phyloP scores from a whole-genome alignment of 92 coral and sea anemone species.

The Nematostella vectensis region DNA sequence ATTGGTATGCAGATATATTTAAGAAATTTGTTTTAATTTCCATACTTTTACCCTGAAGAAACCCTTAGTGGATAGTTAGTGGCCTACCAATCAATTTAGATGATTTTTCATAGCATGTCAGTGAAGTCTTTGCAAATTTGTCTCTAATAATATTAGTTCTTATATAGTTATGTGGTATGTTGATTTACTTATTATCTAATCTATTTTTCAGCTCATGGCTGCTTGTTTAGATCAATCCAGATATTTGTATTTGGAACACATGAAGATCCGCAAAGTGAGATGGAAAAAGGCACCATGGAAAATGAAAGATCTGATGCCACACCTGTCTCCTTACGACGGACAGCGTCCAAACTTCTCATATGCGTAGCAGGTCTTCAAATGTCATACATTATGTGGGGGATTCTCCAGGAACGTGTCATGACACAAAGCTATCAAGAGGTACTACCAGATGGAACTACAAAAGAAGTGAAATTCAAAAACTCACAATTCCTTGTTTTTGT shows the following conservation, averaged over 20 bases:
- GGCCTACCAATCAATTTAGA: too few species aligned
- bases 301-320: slow-evolving; percentile 21
- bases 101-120: too few species aligned
- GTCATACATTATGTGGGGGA: slow-evolving; percentile 92
- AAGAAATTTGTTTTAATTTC: too few species aligned
- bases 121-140: too few species aligned
- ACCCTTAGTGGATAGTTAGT: too few species aligned
- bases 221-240: slow-evolving; percentile 65
- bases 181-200: too few species aligned
- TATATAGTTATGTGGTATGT: too few species aligned
- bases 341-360: slow-evolving; percentile 50
- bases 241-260: slow-evolving; percentile 83
- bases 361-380: slow-evolving; percentile 86
- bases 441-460: slow-evolving; percentile 57
- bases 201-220: slow-evolving; percentile 33
- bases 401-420: slow-evolving; percentile 89
- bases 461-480: slow-evolving; percentile 56
- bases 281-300: slow-evolving; percentile 50
- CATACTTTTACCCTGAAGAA: too few species aligned
- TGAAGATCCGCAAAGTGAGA: slow-evolving; percentile 52
- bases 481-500: slow-evolving; percentile 91
- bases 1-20: too few species aligned
- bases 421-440: slow-evolving; percentile 54
- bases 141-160: too few species aligned
- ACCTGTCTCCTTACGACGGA: slow-evolving; percentile 25